Evolutionary conservation across 2,888 invertebrate species (phyloP).

Genomic region (Marronus borbonicus): DNA sequence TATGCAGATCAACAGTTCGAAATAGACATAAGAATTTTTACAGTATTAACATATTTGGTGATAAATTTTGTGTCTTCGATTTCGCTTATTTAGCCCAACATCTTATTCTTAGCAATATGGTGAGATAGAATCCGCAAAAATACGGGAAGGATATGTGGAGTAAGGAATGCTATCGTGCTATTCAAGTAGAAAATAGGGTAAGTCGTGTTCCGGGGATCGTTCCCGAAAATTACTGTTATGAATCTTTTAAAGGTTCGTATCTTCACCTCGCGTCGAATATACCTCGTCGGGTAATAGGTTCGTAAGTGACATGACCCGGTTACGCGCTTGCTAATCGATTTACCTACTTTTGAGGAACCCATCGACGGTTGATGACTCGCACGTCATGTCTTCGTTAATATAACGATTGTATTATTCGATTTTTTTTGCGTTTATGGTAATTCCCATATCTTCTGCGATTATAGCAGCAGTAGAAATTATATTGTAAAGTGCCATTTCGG

Average conservation of each 20-base stretch:
- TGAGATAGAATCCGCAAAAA: constrained; percentile 42
- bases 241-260: constrained; percentile 21
- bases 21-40: not conserved
- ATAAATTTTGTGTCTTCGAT: constrained; percentile 40
- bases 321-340: constrained; percentile 37
- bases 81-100: not conserved
- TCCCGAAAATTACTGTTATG: constrained; percentile 7
- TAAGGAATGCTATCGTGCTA: constrained; percentile 39
- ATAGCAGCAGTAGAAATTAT: not conserved
- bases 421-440: not conserved
- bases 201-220: constrained; percentile 19
- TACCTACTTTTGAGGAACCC: constrained; percentile 26
- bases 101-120: constrained; percentile 48
- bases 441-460: not conserved
- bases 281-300: constrained; percentile 21
- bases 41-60: not conserved
- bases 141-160: constrained; percentile 48
- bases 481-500: not conserved
- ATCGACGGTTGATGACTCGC: not conserved
- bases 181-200: constrained; percentile 46
- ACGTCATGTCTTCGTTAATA: not conserved
- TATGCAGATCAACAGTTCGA: not conserved
- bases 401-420: not conserved
- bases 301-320: constrained; percentile 29
- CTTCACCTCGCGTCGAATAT: constrained; percentile 18